These are phyloP conservation scores for Camponotus pennsylvanicus DNA, from an alignment of 1,140 invertebrate genomes.

Conservation along the genomic window DNA sequence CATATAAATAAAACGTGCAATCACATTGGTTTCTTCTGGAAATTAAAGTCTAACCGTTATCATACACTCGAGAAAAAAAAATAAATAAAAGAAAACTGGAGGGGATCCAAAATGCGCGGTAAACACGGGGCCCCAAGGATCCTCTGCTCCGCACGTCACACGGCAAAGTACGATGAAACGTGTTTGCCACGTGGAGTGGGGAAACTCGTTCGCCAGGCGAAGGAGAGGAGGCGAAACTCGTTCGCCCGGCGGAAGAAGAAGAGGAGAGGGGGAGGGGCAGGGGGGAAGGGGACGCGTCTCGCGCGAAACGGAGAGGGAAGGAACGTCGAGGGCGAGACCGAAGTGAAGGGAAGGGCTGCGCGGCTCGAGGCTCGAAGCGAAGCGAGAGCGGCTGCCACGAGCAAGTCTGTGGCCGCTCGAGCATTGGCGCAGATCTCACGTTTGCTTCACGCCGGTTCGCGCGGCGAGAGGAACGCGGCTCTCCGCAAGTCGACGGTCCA, in stretches of 20 bases:
- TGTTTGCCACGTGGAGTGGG: conserved; percentile 46
- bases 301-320: background rate
- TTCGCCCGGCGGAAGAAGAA: background rate
- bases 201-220: conserved; percentile 24
- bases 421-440: conserved; percentile 64
- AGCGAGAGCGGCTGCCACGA: background rate
- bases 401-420: conserved; percentile 56
- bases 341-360: conserved; percentile 47
- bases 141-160: background rate
- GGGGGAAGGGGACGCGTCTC: conserved; percentile 6
- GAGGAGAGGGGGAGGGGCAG: too few species aligned
- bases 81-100: background rate
- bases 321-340: conserved; percentile 44
- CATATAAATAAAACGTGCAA: background rate
- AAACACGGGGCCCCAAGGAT: conserved; percentile 8
- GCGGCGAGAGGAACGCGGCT: conserved; percentile 25
- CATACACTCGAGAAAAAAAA: background rate
- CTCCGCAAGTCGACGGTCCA: background rate
- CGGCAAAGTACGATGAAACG: conserved; percentile 29
- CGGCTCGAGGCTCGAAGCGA: conserved; percentile 20
- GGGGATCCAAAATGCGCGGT: conserved; percentile 13
- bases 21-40: background rate
- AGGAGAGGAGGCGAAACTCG: conserved; percentile 1
- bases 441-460: conserved; percentile 51
- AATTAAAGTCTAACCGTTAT: background rate